Conservation (phyloP, 92 coral and sea anemone species). For the Palythoa caribaeorum region DNA sequence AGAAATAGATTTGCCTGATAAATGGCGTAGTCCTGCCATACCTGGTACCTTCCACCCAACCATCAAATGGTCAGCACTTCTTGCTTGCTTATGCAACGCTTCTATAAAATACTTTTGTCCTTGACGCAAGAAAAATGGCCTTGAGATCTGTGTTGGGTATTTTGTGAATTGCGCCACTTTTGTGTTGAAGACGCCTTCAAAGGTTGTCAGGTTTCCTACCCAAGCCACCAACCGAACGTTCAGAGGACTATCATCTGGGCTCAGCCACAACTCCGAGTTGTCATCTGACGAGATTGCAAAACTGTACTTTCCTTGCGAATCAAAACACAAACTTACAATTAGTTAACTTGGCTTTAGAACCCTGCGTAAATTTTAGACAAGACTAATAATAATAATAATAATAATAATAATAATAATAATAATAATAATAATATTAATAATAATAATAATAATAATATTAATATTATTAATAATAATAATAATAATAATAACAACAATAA, state of each 20-base stretch:
- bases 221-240: slow-evolving; percentile 80
- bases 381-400: no score
- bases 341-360: neutral
- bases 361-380: no score
- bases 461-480: no score
- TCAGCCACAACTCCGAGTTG: slow-evolving; percentile 95
- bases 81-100: slow-evolving; percentile 93
- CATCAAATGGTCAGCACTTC: slow-evolving; percentile 76
- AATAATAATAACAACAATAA: no score
- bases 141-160: slow-evolving; percentile 83
- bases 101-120: slow-evolving; percentile 89
- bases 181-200: slow-evolving; percentile 64
- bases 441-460: no score
- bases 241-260: slow-evolving; percentile 81
- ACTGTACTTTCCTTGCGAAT: slow-evolving; percentile 74
- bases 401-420: no score
- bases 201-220: slow-evolving; percentile 91
- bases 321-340: neutral
- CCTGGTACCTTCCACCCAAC: slow-evolving; percentile 97
- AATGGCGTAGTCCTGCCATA: slow-evolving; percentile 73
- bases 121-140: slow-evolving; percentile 71
- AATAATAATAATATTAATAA: no score
- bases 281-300: slow-evolving; percentile 97
- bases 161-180: slow-evolving; percentile 85
- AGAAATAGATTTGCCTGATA: slow-evolving; percentile 86